Base-by-base conservation (phyloP, 37 sponge, comb jelly and placozoan species). In the Halichondria panicea region DNA sequence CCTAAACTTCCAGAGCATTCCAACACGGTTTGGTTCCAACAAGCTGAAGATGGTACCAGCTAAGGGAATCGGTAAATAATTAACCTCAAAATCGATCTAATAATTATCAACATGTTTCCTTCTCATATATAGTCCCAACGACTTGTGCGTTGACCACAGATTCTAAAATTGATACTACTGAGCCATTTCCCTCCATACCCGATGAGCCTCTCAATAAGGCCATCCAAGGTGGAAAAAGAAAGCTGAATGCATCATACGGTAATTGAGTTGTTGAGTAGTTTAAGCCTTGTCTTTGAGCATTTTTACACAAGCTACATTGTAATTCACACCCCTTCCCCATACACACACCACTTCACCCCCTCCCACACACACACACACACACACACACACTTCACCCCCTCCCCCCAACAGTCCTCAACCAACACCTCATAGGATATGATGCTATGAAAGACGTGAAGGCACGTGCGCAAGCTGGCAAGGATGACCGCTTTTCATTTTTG, bases 331-430 rank as follows among this genome's bases (percentile, higher is more conserved):
- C n/a, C n/a, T n/a, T n/a, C n/a, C n/a, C n/a, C n/a, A n/a, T n/a
- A n/a, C n/a, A n/a, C 52, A 18, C 52, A 48, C 11, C 15, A 15
- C 9, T 21, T n/a, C 77, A 42, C 69, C 21, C 69, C 6, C 42
- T 5, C 38, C 46, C 79, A 78, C 69, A 78, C 79, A 61, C 72
- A 80, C 48, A 60, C 63, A 70, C 63, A 31, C 64, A 70, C 81
- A 64, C 71, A 79, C 71, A 79, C 45, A 58, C 80, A 79, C 55
- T 19, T 50, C 53, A 45, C 53, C 52, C 72, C 52, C 55, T 50
- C 53, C 13, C 55, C 13, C 68, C 13, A 2, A 8, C 33, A 64
- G 62, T 59, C 1, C 36, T 60, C 7, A 27, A 55, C 66, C 45
- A 56, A 5, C 58, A 69, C 52, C 50, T 69, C 18, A 55, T 37